Conservation (phyloP, 64 coral and sea anemone genomes). For the Pocillopora verrucosa region DNA sequence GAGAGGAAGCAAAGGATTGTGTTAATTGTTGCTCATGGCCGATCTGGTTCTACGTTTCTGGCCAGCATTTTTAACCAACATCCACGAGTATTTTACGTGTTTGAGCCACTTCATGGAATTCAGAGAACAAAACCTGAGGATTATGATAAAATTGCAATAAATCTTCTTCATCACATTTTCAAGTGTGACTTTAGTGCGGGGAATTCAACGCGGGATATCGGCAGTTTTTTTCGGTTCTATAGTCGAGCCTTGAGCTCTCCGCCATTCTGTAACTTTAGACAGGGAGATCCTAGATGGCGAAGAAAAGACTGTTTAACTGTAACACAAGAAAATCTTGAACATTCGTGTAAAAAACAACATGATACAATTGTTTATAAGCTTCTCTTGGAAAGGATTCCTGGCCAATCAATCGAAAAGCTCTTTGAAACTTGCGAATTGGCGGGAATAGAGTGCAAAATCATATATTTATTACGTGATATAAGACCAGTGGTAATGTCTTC, state of each 20-base stretch:
- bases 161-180: neutral
- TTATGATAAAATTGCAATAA: neutral
- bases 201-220: neutral
- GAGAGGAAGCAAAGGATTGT: conserved; percentile 3
- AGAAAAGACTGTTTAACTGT: neutral
- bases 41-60: conserved; percentile 55
- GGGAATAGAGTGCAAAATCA: conserved; percentile 15
- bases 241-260: conserved; percentile 24
- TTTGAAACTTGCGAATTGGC: conserved; percentile 13
- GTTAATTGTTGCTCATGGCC: conserved; percentile 45
- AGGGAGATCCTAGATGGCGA: neutral
- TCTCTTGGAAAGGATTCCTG: conserved; percentile 23
- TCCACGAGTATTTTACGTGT: conserved; percentile 48
- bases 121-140: neutral
- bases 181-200: conserved; percentile 19
- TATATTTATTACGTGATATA: conserved; percentile 18
- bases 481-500: conserved; percentile 29
- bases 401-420: conserved; percentile 5
- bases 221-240: neutral
- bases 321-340: neutral
- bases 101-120: conserved; percentile 37
- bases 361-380: conserved; percentile 28
- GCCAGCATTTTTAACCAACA: conserved; percentile 45
- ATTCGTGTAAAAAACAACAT: conserved; percentile 1
- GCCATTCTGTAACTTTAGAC: conserved; percentile 7